A percentile compares a stretch with the other conserved stretches of the same genome.
phyloP scores from a whole-genome alignment of 30 jellyfish, hydroid and myxozoan genomes.

The Cassiopea xamachana region DNA sequence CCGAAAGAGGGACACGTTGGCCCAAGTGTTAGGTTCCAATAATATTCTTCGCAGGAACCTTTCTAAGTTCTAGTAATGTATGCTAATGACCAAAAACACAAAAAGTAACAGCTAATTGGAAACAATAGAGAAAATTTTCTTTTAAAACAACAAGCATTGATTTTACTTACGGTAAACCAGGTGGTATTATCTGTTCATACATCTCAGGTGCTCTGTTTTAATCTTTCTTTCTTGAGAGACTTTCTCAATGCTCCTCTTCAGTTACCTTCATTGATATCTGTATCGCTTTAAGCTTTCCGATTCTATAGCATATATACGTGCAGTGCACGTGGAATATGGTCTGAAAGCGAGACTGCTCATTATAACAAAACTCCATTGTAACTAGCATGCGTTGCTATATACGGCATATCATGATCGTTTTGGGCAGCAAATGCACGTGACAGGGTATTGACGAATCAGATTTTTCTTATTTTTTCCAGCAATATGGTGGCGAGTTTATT shows the following conservation, averaged over 20 bases:
- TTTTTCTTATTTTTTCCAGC: not conserved
- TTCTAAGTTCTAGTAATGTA: no score
- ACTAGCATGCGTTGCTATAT: not conserved
- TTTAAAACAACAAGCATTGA: not conserved
- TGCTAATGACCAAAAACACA: no score
- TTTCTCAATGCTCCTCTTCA: constrained; percentile 1
- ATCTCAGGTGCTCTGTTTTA: constrained; percentile 32
- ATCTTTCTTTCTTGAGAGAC: not conserved
- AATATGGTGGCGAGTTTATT: not conserved
- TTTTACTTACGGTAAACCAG: constrained; percentile 21
- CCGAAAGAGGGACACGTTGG: no score
- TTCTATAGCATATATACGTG: not conserved
- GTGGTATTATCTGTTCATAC: constrained; percentile 34
- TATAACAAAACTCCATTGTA: not conserved
- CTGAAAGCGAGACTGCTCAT: constrained; percentile 30
- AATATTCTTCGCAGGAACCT: no score
- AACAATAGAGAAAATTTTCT: no score
- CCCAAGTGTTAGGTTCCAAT: no score
- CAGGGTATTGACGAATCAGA: not conserved
- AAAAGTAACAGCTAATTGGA: not conserved
- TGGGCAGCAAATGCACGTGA: not conserved
- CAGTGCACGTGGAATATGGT: constrained; percentile 46
- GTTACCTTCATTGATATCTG: constrained; percentile 3
- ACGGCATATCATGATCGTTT: not conserved
- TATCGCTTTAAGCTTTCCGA: not conserved